These are phyloP conservation scores for Aspidoscelis tigris DNA, from an alignment of 2,113 vertebrate genomes.

Conservation along the genomic window DNA sequence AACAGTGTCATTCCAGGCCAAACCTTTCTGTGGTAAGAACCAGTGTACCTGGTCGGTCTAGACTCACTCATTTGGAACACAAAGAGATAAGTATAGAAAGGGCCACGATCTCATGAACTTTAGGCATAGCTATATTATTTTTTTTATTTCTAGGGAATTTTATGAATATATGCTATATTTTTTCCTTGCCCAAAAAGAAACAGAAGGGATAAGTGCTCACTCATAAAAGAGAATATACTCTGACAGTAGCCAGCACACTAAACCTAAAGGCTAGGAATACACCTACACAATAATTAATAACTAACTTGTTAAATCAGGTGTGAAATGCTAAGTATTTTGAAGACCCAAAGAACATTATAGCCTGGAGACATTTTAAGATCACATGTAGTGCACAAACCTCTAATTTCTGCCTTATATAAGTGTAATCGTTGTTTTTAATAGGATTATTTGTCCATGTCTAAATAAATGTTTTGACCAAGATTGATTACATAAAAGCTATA, in stretches of 20 bases:
- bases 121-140: too few species aligned
- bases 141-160: too few species aligned
- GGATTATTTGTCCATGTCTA: neutral
- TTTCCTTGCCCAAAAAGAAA: constrained; percentile 24
- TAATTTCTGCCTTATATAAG: constrained; percentile 7
- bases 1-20: too few species aligned
- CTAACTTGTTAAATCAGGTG: constrained; percentile 36
- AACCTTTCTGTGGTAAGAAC: too few species aligned
- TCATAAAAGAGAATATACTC: neutral
- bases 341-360: constrained; percentile 15
- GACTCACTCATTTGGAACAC: too few species aligned
- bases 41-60: too few species aligned
- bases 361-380: neutral
- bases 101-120: too few species aligned
- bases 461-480: neutral
- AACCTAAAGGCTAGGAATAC: constrained; percentile 12
- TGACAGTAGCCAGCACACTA: neutral
- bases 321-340: constrained; percentile 21
- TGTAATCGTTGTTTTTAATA: neutral
- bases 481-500: constrained; percentile 14
- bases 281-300: neutral
- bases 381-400: neutral
- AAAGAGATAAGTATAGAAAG: too few species aligned
- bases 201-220: neutral
- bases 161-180: too few species aligned